Base-by-base conservation (phyloP, 2,113 vertebrate genomes). In the Sturnira hondurensis region DNA sequence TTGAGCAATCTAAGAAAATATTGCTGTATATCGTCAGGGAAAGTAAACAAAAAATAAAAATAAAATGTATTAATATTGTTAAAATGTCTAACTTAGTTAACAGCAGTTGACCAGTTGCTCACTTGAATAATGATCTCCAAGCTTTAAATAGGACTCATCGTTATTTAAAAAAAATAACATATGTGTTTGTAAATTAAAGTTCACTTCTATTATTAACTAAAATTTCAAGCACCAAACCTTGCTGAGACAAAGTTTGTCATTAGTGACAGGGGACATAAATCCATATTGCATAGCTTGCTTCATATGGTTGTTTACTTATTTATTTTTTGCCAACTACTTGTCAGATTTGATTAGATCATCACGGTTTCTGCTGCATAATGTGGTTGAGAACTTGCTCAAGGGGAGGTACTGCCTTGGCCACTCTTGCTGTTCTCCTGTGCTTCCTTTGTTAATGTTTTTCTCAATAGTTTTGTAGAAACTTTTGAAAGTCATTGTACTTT, bases 241-340 rank as follows among this genome's bases (percentile, higher is more conserved):
- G 28, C 54, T 92, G 56, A 89, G 50, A 8, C 58, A 73, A 91
- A 31, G 0, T 85, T 95, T 80, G 1, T 47, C 47, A 86, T 89
- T 95, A 95, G 74, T 70, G 84, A 83, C 33, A 84, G 54, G 56
- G 68, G 43, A 67, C 33, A 92, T 74, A 84, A 82, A 84, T 96
- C 80, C 9, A 84, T 58, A 92, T 77, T 85, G 31, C 47, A 86
- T 52, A 38, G 13, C 78, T 61, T 77, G 8, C 52, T 94, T 91
- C 47, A 89, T 82, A 67, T 14, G 84, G 6, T 68, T 68, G 26
- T 15, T 50, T 71, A 26, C 24, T 63, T 63, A 13, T 63, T 31
- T 63, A 4, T 63, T 74, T 76, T 70, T 82, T 70, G 17, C 91
- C 65, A 74, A n/a, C 31, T 54, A 94, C 41, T n/a, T 95, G 38